Conservation (phyloP, 2,888 invertebrate genomes). For the Spicauda simplicius region DNA sequence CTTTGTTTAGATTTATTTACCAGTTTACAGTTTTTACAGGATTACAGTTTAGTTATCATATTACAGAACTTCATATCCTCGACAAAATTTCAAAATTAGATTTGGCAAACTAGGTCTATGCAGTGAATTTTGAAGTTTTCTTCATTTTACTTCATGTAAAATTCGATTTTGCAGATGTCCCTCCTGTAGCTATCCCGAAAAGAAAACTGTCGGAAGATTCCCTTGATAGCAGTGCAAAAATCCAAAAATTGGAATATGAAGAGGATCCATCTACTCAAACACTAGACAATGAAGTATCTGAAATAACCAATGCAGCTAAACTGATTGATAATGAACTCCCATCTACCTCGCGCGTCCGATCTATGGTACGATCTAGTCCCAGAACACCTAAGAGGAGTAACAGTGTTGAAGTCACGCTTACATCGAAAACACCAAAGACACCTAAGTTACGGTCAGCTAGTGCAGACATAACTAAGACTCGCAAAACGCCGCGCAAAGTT, state of each 20-base stretch:
- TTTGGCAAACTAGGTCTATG: too few relatives aligned
- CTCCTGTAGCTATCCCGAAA: slow-evolving; percentile 54
- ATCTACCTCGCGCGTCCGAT: slow-evolving; percentile 64
- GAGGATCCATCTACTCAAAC: slow-evolving; percentile 59
- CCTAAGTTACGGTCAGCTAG: slow-evolving; percentile 70
- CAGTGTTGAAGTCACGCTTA: slow-evolving; percentile 61
- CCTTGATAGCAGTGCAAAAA: slow-evolving; percentile 59
- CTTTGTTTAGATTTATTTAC: too few relatives aligned
- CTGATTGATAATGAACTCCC: slow-evolving; percentile 57
- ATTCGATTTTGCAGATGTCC: slow-evolving; percentile 55
- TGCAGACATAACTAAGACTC: slow-evolving; percentile 62
- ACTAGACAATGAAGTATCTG: slow-evolving; percentile 71
- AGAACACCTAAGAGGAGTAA: slow-evolving; percentile 70
- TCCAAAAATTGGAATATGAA: slow-evolving; percentile 66
- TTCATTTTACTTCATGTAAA: too few relatives aligned
- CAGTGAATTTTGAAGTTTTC: too few relatives aligned
- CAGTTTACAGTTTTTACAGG: too few relatives aligned
- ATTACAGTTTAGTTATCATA: too few relatives aligned
- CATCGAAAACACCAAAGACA: slow-evolving; percentile 68
- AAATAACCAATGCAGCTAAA: slow-evolving; percentile 60
- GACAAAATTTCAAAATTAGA: too few relatives aligned
- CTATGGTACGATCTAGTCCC: slow-evolving; percentile 67
- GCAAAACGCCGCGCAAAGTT: slow-evolving; percentile 59
- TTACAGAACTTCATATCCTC: too few relatives aligned
- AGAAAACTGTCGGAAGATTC: slow-evolving; percentile 65